phyloP scores from a whole-genome alignment of 2,797 vertebrate species.

The Chloroceryle amazona region DNA sequence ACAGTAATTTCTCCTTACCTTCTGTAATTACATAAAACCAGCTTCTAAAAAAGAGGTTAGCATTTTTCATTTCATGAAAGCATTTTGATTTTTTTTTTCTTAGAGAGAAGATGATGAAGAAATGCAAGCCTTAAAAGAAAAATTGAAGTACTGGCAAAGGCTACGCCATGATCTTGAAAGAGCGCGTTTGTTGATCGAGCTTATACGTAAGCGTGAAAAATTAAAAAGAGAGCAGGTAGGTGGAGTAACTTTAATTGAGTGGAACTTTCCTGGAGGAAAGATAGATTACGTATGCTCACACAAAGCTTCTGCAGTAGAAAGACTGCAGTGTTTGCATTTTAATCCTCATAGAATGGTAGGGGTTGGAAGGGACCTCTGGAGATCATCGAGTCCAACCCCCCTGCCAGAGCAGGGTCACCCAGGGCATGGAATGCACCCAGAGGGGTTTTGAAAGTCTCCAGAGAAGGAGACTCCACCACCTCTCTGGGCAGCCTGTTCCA shows the following conservation, averaged over 20 bases:
- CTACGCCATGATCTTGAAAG: conserved; percentile 95
- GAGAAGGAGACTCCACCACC: too few relatives aligned
- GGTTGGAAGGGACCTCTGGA: too few relatives aligned
- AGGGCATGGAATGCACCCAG: too few relatives aligned
- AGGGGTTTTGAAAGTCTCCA: too few relatives aligned
- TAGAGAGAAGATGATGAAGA: conserved; percentile 94
- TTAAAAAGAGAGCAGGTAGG: conserved; percentile 96
- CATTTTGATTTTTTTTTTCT: not conserved
- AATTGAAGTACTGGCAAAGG: conserved; percentile 96
- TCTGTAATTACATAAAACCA: not conserved
- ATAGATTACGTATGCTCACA: not conserved
- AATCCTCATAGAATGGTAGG: not conserved
- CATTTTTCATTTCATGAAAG: not conserved
- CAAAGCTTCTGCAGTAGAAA: not conserved
- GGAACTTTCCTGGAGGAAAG: not conserved
- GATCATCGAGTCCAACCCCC: too few relatives aligned
- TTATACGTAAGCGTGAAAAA: conserved; percentile 97
- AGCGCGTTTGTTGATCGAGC: conserved; percentile 92
- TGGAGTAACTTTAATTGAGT: not conserved
- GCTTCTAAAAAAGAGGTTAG: not conserved
- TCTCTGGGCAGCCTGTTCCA: too few relatives aligned
- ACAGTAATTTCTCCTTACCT: not conserved
- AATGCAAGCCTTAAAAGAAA: conserved; percentile 92
- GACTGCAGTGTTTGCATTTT: not conserved
- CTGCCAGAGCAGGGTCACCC: too few relatives aligned